Conservation (phyloP, 2,888 invertebrate species). For the Teleiodes luculella region DNA sequence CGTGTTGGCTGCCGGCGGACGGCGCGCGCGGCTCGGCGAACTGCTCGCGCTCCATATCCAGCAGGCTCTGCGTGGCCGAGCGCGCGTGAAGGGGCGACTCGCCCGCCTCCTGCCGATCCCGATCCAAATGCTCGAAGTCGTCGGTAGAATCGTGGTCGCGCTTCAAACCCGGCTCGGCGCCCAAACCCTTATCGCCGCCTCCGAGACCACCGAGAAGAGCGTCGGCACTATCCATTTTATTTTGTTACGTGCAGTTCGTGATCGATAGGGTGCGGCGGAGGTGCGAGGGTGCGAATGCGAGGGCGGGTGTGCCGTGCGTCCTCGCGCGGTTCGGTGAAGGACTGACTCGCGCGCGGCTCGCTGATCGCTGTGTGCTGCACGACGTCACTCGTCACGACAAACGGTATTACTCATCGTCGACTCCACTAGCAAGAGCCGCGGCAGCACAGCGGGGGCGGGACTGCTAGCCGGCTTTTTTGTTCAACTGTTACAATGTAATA, state of each 20-base stretch:
- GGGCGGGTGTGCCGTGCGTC: constrained; percentile 61
- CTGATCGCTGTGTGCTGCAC: constrained; percentile 48
- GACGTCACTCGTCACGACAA: constrained; percentile 69
- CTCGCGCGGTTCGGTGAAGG: constrained; percentile 45
- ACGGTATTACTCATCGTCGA: constrained; percentile 72
- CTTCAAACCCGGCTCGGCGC: constrained; percentile 42
- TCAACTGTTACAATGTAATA: neutral
- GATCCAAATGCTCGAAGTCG: constrained; percentile 86
- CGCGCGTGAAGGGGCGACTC: constrained; percentile 52
- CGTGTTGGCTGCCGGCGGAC: constrained; percentile 50
- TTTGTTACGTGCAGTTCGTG: constrained; percentile 21
- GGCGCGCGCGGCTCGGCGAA: constrained; percentile 34
- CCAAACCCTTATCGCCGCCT: constrained; percentile 48
- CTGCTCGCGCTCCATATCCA: constrained; percentile 73
- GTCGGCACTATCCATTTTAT: constrained; percentile 57
- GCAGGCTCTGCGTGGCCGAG: constrained; percentile 63
- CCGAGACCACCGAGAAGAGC: constrained; percentile 56
- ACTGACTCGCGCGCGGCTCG: constrained; percentile 51
- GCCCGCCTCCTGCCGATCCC: constrained; percentile 68
- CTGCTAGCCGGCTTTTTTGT: constrained; percentile 33
- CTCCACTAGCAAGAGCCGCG: constrained; percentile 35
- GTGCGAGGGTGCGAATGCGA: constrained; percentile 28
- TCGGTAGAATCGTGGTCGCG: constrained; percentile 85
- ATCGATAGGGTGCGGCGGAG: constrained; percentile 58
- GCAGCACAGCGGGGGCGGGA: constrained; percentile 44